Conservation (phyloP, 1,140 invertebrate species). For the Drosophila carrolli region DNA sequence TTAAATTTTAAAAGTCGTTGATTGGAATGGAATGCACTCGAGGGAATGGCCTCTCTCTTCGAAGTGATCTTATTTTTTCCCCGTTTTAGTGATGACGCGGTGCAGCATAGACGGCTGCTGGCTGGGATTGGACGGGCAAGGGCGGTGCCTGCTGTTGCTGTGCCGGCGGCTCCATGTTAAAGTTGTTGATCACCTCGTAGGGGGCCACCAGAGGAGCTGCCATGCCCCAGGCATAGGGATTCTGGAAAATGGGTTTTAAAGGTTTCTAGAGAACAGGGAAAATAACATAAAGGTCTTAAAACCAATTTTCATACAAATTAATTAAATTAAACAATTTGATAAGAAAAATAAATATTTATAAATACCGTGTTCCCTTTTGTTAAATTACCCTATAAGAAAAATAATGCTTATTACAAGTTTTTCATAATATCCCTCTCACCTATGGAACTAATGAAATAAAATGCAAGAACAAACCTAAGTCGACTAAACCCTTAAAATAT, state of each 20-base stretch:
- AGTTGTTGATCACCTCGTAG: slow-evolving; percentile 38
- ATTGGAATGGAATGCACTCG: slow-evolving; percentile 4
- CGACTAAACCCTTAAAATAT: too few relatives aligned
- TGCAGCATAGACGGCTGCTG: slow-evolving; percentile 26
- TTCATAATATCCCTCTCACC: too few relatives aligned
- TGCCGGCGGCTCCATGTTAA: slow-evolving; percentile 25
- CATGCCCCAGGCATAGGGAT: slow-evolving; percentile 51
- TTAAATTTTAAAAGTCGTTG: slow-evolving; percentile 14
- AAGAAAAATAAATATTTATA: too few relatives aligned
- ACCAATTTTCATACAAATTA: too few relatives aligned
- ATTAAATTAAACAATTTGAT: too few relatives aligned
- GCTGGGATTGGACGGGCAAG: slow-evolving; percentile 8
- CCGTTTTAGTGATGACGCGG: slow-evolving; percentile 45
- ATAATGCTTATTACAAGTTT: too few relatives aligned
- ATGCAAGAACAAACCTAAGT: too few relatives aligned
- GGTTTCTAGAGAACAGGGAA: too few relatives aligned
- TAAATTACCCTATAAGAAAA: too few relatives aligned
- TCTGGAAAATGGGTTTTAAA: slow-evolving; percentile 14
- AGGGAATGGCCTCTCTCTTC: neutral
- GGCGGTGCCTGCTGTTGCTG: slow-evolving; percentile 4
- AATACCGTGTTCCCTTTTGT: too few relatives aligned
- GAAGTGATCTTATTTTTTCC: neutral
- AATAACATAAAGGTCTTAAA: too few relatives aligned
- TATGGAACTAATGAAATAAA: too few relatives aligned
- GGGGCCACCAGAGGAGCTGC: slow-evolving; percentile 26